Percentiles rank a stretch among this genome's conserved stretches.
These are phyloP conservation scores for Drosophila saltans DNA, from an alignment of 1,140 invertebrate species.

Conservation along the genomic window DNA sequence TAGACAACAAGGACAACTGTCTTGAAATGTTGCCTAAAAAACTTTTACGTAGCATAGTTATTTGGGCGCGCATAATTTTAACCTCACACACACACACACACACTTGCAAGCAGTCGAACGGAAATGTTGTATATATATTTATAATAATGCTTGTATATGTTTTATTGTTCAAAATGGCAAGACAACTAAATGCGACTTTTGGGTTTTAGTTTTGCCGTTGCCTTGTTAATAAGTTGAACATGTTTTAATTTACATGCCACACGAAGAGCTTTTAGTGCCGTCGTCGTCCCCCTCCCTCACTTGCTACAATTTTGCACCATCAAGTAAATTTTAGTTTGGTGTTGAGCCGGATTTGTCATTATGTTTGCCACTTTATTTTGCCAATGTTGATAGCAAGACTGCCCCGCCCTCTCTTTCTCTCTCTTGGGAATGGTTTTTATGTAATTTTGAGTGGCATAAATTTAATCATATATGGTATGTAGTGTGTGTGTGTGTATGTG, in stretches of 20 bases:
- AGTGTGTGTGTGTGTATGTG: slow-evolving; percentile 16
- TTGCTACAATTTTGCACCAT: too few relatives aligned
- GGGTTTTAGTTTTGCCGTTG: slow-evolving; percentile 28
- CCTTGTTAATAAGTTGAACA: slow-evolving; percentile 77
- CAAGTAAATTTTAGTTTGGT: not conserved
- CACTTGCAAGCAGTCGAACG: not conserved
- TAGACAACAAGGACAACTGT: slow-evolving; percentile 34
- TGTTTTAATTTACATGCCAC: slow-evolving; percentile 75
- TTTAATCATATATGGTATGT: slow-evolving; percentile 59
- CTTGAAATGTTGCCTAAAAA: slow-evolving; percentile 61
- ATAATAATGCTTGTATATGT: slow-evolving; percentile 40
- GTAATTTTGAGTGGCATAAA: slow-evolving; percentile 63
- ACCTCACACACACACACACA: not conserved
- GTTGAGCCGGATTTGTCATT: slow-evolving; percentile 28
- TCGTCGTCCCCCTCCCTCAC: not conserved
- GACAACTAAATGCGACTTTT: slow-evolving; percentile 72
- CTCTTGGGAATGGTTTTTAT: slow-evolving; percentile 45
- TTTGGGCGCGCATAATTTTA: slow-evolving; percentile 10
- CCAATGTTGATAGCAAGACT: slow-evolving; percentile 8
- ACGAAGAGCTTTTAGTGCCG: slow-evolving; percentile 13
- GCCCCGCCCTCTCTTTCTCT: slow-evolving; percentile 7
- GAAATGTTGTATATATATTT: slow-evolving; percentile 20
- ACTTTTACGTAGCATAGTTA: slow-evolving; percentile 65
- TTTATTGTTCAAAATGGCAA: slow-evolving; percentile 11
- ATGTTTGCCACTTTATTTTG: slow-evolving; percentile 39